Base-by-base conservation (phyloP, 2,797 vertebrate genomes). In the Pseudomugil tenellus region DNA sequence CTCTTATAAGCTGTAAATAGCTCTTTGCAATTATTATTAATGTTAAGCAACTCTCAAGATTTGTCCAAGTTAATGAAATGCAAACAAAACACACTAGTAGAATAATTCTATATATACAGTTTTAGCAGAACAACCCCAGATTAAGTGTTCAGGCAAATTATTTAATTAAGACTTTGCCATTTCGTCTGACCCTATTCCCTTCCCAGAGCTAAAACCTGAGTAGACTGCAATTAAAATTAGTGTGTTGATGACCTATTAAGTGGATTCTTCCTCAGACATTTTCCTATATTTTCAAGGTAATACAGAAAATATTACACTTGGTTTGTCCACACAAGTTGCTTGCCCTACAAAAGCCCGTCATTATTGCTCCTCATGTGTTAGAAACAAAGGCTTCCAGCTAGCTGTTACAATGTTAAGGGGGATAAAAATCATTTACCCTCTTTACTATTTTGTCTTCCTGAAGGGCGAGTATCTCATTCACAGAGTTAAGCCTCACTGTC, bases 371-470 rank as follows among this genome's bases (percentile, higher is more conserved):
- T 19, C n/a, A 29, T 67, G 11, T 37, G 21, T 49, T 54, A 14
- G 4, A 35, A 59, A 48, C 25, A 54, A 37, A 62, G 31, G 25
- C 14, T 48, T 53, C 7, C 39, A 35, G 55, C 6, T 26, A 23
- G 12, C 28, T 54, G 13, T 21, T 31, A 14, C 21, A 29, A 56
- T 32, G 46, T 28, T 0, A 51, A 59, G 0, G 49, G 29, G 29
- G 29, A 6, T 58, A 2, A 7, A 0, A 61, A 67, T 34, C 21
- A 66, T 76, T 56, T 53, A 96, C 95, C 90, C 94, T 92, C 59
- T 93, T 91, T 43, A 87, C 72, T 52, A 96, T 87, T 76, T 95
- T 94, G 56, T 91, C 90, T 79, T 97, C 96, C 90, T 97, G 96
- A 19, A 97, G 92, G 56, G 82, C 5, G 8, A 97, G 89, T 73